phyloP scores from a whole-genome alignment of 2,888 invertebrate species.

The Leptogaster cylindrica region DNA sequence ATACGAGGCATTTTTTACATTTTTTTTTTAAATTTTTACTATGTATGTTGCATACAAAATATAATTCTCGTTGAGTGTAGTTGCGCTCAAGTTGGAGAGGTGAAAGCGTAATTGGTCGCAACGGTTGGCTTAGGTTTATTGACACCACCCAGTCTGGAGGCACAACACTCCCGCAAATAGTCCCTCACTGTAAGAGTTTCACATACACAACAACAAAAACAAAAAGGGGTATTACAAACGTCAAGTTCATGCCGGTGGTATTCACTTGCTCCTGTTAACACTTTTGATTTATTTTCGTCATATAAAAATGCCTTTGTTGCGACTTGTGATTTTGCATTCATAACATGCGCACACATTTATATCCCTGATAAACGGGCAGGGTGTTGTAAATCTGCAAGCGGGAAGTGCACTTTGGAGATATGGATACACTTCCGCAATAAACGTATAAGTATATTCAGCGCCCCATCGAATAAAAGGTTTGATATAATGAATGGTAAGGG shows the following conservation, averaged over 20 bases:
- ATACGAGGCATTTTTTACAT: not conserved
- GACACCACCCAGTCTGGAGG: conserved; percentile 13
- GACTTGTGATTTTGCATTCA: not conserved
- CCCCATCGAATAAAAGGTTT: too few relatives aligned
- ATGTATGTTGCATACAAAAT: conserved; percentile 18
- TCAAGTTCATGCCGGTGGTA: not conserved
- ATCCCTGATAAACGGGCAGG: too few relatives aligned
- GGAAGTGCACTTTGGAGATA: too few relatives aligned
- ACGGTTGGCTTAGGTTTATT: conserved; percentile 19
- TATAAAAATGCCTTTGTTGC: not conserved
- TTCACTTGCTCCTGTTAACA: not conserved
- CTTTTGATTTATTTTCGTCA: not conserved
- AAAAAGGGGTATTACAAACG: too few relatives aligned
- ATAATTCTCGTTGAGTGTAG: conserved; percentile 1
- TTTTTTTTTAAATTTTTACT: not conserved
- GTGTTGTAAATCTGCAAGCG: too few relatives aligned
- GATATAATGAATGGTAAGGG: too few relatives aligned
- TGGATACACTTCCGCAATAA: too few relatives aligned
- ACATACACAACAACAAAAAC: not conserved
- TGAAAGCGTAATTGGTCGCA: conserved; percentile 16
- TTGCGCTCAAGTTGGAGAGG: conserved; percentile 16
- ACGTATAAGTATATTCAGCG: too few relatives aligned
- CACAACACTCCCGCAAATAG: not conserved
- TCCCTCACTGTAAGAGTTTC: not conserved
- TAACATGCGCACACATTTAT: too few relatives aligned